Evolutionary conservation across 2,113 vertebrate genomes (phyloP).

Genomic region (Antechinus flavipes): DNA sequence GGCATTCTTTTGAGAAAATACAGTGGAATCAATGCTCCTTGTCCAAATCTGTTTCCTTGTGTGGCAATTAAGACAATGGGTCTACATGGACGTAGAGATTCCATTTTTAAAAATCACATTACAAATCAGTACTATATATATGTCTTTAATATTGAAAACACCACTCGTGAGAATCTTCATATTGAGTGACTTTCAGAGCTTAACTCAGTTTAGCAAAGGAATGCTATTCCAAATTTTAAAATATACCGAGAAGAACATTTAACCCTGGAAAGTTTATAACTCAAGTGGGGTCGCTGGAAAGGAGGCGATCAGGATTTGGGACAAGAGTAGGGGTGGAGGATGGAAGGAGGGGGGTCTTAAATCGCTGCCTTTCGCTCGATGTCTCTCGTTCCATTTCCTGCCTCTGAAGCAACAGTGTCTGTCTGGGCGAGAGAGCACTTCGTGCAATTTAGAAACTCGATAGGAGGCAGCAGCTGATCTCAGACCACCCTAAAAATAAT

Average conservation of each 20-base stretch:
- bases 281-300: neutral
- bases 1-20: neutral
- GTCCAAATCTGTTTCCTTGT: slow-evolving; percentile 14
- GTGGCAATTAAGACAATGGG: neutral
- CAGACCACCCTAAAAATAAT: slow-evolving; percentile 95
- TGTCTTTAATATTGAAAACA: neutral
- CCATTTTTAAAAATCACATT: neutral
- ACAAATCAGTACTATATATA: neutral
- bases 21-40: neutral
- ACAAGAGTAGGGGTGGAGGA: slow-evolving; percentile 33
- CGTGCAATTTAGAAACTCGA: slow-evolving; percentile 88
- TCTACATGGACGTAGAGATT: neutral
- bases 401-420: slow-evolving; percentile 61
- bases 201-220: neutral
- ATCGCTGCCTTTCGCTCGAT: slow-evolving; percentile 71
- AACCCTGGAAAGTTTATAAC: neutral
- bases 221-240: neutral
- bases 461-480: slow-evolving; percentile 93
- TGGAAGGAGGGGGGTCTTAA: slow-evolving; percentile 68
- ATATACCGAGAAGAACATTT: neutral
- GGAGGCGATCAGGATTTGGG: neutral
- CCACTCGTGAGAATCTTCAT: neutral
- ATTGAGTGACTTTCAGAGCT: neutral
- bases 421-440: slow-evolving; percentile 66
- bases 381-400: slow-evolving; percentile 80